These are phyloP conservation scores for Poeciliopsis prolifica DNA, from an alignment of 2,113 vertebrate genomes.

Conservation along the genomic window DNA sequence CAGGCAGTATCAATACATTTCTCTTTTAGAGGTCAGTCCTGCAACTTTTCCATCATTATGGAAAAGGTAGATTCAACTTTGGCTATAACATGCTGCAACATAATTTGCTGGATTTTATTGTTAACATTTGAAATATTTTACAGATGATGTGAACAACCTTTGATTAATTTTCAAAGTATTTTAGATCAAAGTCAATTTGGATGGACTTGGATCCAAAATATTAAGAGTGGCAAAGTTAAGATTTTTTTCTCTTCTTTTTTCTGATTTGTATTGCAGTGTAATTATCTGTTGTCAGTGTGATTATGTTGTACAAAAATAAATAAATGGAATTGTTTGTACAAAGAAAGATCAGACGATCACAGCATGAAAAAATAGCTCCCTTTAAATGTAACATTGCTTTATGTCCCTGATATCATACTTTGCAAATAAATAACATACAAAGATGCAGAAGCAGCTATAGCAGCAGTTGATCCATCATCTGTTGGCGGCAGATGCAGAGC, in stretches of 20 bases:
- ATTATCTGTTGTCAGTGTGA: not conserved
- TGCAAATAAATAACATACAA: not conserved
- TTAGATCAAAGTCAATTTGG: not conserved
- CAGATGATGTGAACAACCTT: not conserved
- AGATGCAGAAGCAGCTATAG: not conserved
- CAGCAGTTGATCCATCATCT: not conserved
- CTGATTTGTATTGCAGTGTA: not conserved
- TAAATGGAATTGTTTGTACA: not conserved
- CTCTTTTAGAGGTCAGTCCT: not conserved
- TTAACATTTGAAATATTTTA: not conserved
- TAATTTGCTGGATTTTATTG: not conserved
- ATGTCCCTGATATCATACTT: too few species aligned
- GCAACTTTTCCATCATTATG: not conserved
- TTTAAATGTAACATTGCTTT: not conserved
- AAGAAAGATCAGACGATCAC: not conserved
- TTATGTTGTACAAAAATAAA: too few species aligned
- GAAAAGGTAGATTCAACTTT: not conserved
- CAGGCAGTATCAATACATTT: not conserved
- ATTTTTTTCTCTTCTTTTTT: not conserved
- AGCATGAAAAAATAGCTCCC: not conserved
- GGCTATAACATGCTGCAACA: not conserved
- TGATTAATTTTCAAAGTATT: not conserved
- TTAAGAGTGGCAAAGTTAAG: not conserved
- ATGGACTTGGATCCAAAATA: too few species aligned
- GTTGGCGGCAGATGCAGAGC: slow-evolving; percentile 29